Conservation (phyloP, 2,113 vertebrate species). For the Cynoglossus semilaevis region DNA sequence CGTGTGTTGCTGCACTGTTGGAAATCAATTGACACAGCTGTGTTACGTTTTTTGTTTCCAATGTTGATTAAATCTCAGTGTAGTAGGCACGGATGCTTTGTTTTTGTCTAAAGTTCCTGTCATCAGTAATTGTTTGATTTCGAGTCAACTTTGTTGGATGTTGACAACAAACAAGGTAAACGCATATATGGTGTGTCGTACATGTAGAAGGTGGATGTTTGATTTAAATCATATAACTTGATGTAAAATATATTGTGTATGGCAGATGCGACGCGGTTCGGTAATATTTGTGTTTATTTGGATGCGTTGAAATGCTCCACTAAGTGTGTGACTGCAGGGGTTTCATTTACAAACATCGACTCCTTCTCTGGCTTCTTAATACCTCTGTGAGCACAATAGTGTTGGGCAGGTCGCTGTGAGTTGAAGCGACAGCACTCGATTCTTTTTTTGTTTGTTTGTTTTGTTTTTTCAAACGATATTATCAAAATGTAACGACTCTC, state of each 20-base stretch:
- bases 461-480: constrained; percentile 21
- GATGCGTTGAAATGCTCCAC: constrained; percentile 18
- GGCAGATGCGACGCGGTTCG: background rate
- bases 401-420: constrained; percentile 52
- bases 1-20: constrained; percentile 50
- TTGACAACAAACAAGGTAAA: constrained; percentile 53
- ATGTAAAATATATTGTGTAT: constrained; percentile 21
- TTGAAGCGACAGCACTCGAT: constrained; percentile 47
- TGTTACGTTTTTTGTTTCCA: constrained; percentile 22
- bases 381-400: constrained; percentile 64
- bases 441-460: background rate
- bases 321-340: constrained; percentile 9
- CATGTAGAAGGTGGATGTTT: constrained; percentile 12
- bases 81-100: constrained; percentile 48
- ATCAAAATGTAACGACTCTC: constrained; percentile 3
- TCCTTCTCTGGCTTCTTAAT: constrained; percentile 49
- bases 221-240: constrained; percentile 32
- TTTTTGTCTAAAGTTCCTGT: constrained; percentile 43
- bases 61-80: constrained; percentile 46
- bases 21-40: constrained; percentile 54
- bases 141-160: constrained; percentile 52
- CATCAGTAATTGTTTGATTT: constrained; percentile 58
- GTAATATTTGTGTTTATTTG: constrained; percentile 7
- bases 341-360: constrained; percentile 44
- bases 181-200: constrained; percentile 36